Evolutionary conservation across 2,113 vertebrate genomes (phyloP), one percentile per base, ranked within the genome.

Genomic region (Cranoglanis bouderius): DNA sequence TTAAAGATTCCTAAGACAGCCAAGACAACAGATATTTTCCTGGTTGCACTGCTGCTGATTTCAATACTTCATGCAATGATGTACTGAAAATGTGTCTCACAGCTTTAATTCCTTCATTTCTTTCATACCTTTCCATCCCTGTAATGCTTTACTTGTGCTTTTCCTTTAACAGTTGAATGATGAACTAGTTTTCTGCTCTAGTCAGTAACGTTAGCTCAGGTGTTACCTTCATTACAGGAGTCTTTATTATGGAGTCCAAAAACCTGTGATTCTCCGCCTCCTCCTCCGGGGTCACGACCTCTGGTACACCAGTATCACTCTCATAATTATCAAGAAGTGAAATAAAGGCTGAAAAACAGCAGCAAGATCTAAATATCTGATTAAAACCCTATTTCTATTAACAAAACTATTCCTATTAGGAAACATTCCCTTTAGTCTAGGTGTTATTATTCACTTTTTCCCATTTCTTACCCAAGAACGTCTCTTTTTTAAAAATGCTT

Each of bases 301-400:
- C 96, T 51, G 96, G 95, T 75, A 94, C 93, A 0, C 96, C 96
- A 0, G 96, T 94, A 90, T 94, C 95, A 88, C 95, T 96, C 92
- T 93, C 96, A 80, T 97, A 97, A 92, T 97, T 96, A 90, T 97
- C 96, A 92, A 97, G 88, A 55, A 97, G 94, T 29, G 96, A 96
- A 90, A 97, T 96, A 51, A 97, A 97, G 59, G 96, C 96, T 96
- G 91, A 46, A 70, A 88, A 84, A 82, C 53, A 82, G 4, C 5
- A 59, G 16, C 13, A 53, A 80, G 18, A 51, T 32, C 13, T 19
- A 8, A n/a, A n/a, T 18, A 51, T 80, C 77, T 18, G 13, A 51
- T 18, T n/a, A 51, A 26, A 77, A 49, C 24, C 6, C 4, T 78
- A n/a, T 80, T 29, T 16, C 4, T n/a, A 16, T 80, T 29, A 78